Evolutionary conservation across 92 coral and sea anemone genomes (phyloP), one percentile per base, ranked within the genome.

Genomic region (Paramuricea clavata): DNA sequence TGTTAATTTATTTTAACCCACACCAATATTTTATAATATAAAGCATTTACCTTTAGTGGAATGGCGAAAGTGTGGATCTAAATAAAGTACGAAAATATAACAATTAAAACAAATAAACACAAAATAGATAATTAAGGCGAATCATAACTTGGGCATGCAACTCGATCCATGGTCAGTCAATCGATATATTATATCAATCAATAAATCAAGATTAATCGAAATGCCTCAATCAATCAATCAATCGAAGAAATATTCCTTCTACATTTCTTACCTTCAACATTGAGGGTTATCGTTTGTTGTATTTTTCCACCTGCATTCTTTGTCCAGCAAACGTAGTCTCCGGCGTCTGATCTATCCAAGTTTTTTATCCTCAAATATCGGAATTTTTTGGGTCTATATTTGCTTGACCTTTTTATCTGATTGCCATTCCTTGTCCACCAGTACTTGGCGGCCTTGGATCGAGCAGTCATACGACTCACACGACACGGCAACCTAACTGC

Each of bases 271-370:
- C 94, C 97, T 87, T 64, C 79, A 2, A 94, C 93, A 13, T 17
- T 13, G 5, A 94, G 86, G 30, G 44, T 54, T 5, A 92, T 80
- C 3, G 92, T 89, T 44, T 68, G 76, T 61, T 87, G 85, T 22
- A 87, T 34, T 73, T 34, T 76, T 16, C 97, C 97, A 54, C 71
- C 52, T 44, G 59, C n/a, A 75, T 92, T 94, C 32, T 74, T 67
- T 33, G 88, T 93, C 44, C 75, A 28, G 78, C 97, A 94, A 28
- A 85, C 81, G 81, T 93, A 93, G 61, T 74, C 82, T 28, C 97
- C 97, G 30, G 86, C 90, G 78, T 93, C 97, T 0, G 60, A 21
- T 27, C 15, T 72, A 13, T 25, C 64, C 28, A 70, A 81, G 2
- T 21, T 27, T 74, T 60, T 87, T 50, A 94, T 94, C 86, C 82